Conservation (phyloP, 2,888 invertebrate species). For the Spialia ferax region DNA sequence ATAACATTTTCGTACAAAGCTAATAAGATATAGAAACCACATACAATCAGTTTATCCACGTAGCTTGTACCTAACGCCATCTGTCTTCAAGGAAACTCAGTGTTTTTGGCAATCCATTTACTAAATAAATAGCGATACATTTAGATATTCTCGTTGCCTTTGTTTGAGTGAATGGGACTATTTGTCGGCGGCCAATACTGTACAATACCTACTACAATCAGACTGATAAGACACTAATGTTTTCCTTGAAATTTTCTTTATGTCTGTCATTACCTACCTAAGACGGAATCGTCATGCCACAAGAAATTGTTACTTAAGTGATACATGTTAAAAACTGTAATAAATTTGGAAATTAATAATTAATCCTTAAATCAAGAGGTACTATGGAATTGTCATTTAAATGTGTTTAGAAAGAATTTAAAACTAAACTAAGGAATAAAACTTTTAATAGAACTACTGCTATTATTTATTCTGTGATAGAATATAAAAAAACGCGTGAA, state of each 20-base stretch:
- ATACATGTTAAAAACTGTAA: too few species aligned
- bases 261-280: not conserved
- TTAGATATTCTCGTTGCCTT: not conserved
- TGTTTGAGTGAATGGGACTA: slow-evolving; percentile 9
- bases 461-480: too few species aligned
- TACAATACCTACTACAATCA: not conserved
- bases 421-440: too few species aligned
- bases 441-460: too few species aligned
- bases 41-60: not conserved
- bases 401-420: too few species aligned
- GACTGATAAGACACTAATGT: not conserved
- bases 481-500: too few species aligned
- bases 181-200: not conserved
- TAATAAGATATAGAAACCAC: not conserved
- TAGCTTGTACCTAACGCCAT: not conserved
- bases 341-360: too few species aligned
- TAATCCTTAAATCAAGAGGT: too few species aligned
- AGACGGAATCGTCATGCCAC: not conserved
- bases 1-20: not conserved
- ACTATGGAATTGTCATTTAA: too few species aligned
- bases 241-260: slow-evolving; percentile 10
- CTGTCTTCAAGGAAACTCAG: not conserved
- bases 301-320: too few species aligned
- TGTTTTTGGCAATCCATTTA: slow-evolving; percentile 1
- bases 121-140: not conserved